Percentiles rank a stretch among this genome's conserved stretches.
Evolutionary conservation across 2,113 vertebrate genomes (phyloP).

Genomic region (Coryphaenoides rupestris): DNA sequence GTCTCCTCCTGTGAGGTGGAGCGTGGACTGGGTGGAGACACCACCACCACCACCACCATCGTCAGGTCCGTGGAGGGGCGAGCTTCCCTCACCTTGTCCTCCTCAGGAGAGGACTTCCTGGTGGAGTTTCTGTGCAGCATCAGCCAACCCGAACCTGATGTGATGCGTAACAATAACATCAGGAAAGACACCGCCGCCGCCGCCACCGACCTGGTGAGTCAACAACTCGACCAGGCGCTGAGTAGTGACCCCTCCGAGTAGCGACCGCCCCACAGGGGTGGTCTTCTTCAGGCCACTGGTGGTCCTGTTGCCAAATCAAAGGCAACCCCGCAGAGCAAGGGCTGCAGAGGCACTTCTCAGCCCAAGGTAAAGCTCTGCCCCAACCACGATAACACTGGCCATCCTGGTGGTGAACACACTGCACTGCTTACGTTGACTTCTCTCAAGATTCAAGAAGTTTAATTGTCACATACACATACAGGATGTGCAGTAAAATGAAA

Average conservation of each 20-base stretch:
- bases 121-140: constrained; percentile 81
- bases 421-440: neutral
- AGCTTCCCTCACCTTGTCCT: constrained; percentile 72
- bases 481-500: too few relatives aligned
- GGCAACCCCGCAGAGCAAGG: constrained; percentile 7
- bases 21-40: constrained; percentile 43
- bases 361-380: constrained; percentile 33
- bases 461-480: too few relatives aligned
- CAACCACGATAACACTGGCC: neutral
- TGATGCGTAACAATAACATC: constrained; percentile 31
- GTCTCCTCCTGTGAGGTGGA: constrained; percentile 25
- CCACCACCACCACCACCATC: too few relatives aligned
- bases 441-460: too few relatives aligned
- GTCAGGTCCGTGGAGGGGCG: constrained; percentile 77
- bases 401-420: neutral
- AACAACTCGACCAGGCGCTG: neutral
- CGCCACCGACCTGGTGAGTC: too few relatives aligned
- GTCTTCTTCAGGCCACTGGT: neutral
- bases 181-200: neutral
- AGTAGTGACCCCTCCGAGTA: neutral
- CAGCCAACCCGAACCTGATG: too few relatives aligned
- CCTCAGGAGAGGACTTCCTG: constrained; percentile 77
- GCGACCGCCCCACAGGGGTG: neutral
- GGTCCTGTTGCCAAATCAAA: constrained; percentile 5
- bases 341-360: constrained; percentile 3